A percentile compares a stretch with the other conserved stretches of the same genome.
Conservation (phyloP, 2,113 vertebrate species). For the Orientallactaga bullata region DNA sequence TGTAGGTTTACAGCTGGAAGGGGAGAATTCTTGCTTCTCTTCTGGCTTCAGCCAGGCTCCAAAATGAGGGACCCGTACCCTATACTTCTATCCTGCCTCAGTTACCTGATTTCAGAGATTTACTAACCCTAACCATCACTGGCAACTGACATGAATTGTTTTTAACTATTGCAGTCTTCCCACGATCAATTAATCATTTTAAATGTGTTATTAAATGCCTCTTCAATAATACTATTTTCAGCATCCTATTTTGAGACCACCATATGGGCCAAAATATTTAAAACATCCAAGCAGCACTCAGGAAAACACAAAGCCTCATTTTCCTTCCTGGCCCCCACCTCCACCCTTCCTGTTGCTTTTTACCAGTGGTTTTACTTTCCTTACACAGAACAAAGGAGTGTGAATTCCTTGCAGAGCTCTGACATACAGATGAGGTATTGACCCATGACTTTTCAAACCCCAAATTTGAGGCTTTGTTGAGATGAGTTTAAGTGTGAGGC, state of each 20-base stretch:
- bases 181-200: constrained; percentile 39
- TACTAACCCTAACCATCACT: not conserved
- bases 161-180: not conserved
- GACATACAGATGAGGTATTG: not conserved
- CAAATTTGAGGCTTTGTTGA: constrained; percentile 11
- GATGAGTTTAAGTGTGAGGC: not conserved
- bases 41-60: too few species aligned
- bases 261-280: constrained; percentile 47
- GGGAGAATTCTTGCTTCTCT: too few species aligned
- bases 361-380: constrained; percentile 8
- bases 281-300: constrained; percentile 27
- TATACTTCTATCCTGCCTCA: too few species aligned
- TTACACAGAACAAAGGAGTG: constrained; percentile 33
- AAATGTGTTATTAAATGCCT: constrained; percentile 4
- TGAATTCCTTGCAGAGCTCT: not conserved
- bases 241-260: constrained; percentile 48
- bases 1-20: too few species aligned
- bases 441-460: constrained; percentile 5
- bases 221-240: constrained; percentile 52
- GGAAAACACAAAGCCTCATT: constrained; percentile 24
- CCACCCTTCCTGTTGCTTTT: not conserved
- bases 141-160: not conserved
- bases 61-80: too few species aligned
- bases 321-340: not conserved
- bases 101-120: not conserved